phyloP scores from a whole-genome alignment of 1,140 invertebrate species.

The Drosophila sturtevanti region DNA sequence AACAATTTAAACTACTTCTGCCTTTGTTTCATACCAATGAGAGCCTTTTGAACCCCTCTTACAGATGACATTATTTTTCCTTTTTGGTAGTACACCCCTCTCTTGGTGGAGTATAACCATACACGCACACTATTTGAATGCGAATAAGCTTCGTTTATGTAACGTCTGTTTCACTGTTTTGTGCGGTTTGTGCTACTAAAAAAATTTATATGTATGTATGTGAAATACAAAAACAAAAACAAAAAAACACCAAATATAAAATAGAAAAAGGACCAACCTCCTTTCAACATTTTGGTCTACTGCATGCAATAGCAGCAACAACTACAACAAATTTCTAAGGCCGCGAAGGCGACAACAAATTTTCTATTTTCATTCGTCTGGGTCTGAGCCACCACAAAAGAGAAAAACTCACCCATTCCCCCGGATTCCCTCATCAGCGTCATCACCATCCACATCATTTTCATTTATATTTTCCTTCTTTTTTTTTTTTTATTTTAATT shows the following conservation, averaged over 20 bases:
- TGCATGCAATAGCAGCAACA: constrained; percentile 27
- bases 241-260: constrained; percentile 22
- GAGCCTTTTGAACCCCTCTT: background rate
- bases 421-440: background rate
- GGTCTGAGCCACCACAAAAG: background rate
- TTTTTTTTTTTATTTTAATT: constrained; percentile 64
- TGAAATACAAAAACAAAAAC: constrained; percentile 2
- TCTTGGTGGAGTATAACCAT: background rate
- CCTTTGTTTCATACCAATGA: no score
- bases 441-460: constrained; percentile 7
- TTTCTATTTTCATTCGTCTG: constrained; percentile 48
- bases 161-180: constrained; percentile 37
- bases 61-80: background rate
- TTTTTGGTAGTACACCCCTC: background rate
- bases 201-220: background rate
- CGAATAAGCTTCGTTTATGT: constrained; percentile 73
- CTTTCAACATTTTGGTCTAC: constrained; percentile 3
- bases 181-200: constrained; percentile 14
- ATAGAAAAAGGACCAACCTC: constrained; percentile 23
- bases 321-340: constrained; percentile 39
- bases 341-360: constrained; percentile 54
- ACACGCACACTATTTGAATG: constrained; percentile 66
- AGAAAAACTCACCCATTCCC: background rate
- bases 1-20: no score
- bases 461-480: background rate